These are phyloP conservation scores for Neolamprologus caudopunctatus DNA, from an alignment of 2,113 vertebrate genomes.

Conservation along the genomic window DNA sequence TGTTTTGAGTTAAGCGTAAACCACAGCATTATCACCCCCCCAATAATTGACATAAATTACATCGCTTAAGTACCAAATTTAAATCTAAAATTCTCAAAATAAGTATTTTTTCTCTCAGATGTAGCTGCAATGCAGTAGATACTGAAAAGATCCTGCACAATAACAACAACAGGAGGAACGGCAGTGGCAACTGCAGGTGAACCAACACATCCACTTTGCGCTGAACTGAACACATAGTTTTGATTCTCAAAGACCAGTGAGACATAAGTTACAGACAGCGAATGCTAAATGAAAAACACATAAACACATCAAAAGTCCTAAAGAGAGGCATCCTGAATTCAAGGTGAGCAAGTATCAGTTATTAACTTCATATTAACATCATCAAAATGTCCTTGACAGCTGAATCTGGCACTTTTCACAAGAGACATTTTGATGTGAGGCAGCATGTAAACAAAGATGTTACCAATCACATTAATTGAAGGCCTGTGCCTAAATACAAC, in stretches of 20 bases:
- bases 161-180: not conserved
- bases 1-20: not conserved
- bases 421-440: not conserved
- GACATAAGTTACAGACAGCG: not conserved
- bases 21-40: not conserved
- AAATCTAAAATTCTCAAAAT: not conserved
- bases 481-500: not conserved
- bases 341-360: not conserved
- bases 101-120: not conserved
- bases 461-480: not conserved
- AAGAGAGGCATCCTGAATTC: not conserved
- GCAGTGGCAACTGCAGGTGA: not conserved
- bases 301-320: not conserved
- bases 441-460: not conserved
- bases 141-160: not conserved
- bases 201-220: not conserved
- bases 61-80: not conserved
- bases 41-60: not conserved
- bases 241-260: not conserved
- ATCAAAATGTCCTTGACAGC: not conserved
- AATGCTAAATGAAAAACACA: not conserved
- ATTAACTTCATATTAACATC: not conserved
- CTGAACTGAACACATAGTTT: not conserved
- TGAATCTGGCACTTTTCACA: not conserved
- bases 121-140: not conserved